A percentile compares a stretch with the other conserved stretches of the same genome.
Conservation (phyloP, 37 sponge, comb jelly and placozoan genomes). For the Geodia barretti region DNA sequence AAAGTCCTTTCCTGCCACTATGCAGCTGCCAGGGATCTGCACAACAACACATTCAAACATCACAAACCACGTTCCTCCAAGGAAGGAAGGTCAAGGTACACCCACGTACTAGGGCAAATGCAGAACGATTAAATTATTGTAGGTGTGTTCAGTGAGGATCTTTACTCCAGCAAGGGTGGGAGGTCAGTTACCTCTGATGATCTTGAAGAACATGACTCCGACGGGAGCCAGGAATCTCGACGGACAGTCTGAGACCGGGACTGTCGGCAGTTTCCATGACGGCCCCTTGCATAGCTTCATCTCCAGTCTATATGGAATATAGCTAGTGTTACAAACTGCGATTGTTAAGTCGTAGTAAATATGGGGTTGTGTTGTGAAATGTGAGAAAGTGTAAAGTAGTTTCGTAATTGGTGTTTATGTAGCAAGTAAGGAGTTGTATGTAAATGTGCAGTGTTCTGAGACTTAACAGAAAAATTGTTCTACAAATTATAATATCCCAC, state of each 20-base stretch:
- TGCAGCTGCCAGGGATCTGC: slow-evolving; percentile 87
- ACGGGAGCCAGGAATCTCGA: slow-evolving; percentile 32
- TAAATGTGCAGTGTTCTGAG: too few relatives aligned
- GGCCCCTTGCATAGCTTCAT: slow-evolving; percentile 34
- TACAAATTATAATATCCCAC: too few relatives aligned
- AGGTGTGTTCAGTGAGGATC: background rate
- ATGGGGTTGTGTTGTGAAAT: too few relatives aligned
- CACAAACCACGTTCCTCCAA: background rate
- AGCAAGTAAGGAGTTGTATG: too few relatives aligned
- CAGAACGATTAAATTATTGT: background rate
- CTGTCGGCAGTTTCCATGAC: background rate
- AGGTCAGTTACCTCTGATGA: slow-evolving; percentile 34
- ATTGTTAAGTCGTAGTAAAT: too few relatives aligned
- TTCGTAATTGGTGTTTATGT: too few relatives aligned
- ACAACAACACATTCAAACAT: background rate
- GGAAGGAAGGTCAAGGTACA: background rate
- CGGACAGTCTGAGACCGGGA: slow-evolving; percentile 1
- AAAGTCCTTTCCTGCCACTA: slow-evolving; percentile 27
- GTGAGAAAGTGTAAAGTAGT: too few relatives aligned
- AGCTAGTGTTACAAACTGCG: too few relatives aligned
- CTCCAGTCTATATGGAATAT: slow-evolving; percentile 9
- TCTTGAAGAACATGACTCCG: slow-evolving; percentile 64
- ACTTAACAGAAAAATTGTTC: too few relatives aligned
- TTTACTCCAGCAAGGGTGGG: too few relatives aligned
- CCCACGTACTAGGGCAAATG: background rate